A percentile compares a stretch with the other conserved stretches of the same genome.
phyloP scores from a whole-genome alignment of 2,113 vertebrate species.

The Genyomyrus donnyi region DNA sequence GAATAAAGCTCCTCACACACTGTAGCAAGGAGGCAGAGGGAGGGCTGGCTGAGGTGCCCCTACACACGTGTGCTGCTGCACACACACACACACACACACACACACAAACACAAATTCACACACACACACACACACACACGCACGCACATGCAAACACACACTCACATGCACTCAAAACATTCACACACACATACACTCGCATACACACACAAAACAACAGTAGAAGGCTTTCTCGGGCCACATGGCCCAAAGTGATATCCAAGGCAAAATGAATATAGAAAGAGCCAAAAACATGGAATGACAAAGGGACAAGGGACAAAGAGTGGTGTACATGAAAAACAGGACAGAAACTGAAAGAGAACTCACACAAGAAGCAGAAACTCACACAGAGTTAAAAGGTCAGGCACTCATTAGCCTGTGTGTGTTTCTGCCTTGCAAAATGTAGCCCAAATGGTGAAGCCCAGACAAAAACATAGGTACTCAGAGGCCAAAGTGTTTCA shows the following conservation, averaged over 20 bases:
- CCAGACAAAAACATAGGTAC: slow-evolving; percentile 22
- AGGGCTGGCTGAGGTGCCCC: not conserved
- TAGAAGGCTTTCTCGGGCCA: not conserved
- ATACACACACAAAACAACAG: slow-evolving; percentile 15
- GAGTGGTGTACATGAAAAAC: not conserved
- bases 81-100: slow-evolving; percentile 27
- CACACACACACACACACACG: slow-evolving; percentile 21
- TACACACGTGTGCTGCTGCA: slow-evolving; percentile 25
- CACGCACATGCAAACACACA: slow-evolving; percentile 20
- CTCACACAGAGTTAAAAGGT: not conserved
- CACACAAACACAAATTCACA: slow-evolving; percentile 28
- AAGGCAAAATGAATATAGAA: slow-evolving; percentile 33
- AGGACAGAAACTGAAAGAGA: not conserved
- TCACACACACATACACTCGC: slow-evolving; percentile 28
- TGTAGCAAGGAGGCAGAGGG: slow-evolving; percentile 6
- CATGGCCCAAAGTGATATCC: slow-evolving; percentile 5
- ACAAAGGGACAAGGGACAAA: not conserved
- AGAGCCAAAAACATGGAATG: slow-evolving; percentile 43
- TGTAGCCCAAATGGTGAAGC: not conserved
- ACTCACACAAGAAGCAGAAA: not conserved
- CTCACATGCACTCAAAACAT: slow-evolving; percentile 30
- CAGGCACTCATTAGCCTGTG: not conserved
- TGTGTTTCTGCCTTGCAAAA: not conserved
- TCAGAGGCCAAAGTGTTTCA: slow-evolving; percentile 26
- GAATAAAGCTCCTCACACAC: slow-evolving; percentile 63